Percentiles rank a stretch among this genome's conserved stretches.
phyloP scores from a whole-genome alignment of 2,797 vertebrate genomes.

The Gallinago nigripennis region DNA sequence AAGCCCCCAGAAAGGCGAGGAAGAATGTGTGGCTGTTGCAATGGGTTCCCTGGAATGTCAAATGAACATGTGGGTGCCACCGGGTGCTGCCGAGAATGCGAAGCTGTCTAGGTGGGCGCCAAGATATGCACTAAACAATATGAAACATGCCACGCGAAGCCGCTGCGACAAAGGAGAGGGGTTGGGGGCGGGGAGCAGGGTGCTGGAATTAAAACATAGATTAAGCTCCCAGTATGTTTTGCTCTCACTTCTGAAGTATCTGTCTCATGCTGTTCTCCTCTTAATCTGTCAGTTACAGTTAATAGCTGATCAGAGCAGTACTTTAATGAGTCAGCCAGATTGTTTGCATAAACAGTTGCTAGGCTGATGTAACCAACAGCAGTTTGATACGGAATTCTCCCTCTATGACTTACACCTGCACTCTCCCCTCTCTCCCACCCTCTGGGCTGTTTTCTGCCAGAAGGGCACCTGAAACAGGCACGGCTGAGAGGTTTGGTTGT shows the following conservation, averaged over 20 bases:
- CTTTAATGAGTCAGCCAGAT: constrained; percentile 31
- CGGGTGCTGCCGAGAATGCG: constrained; percentile 48
- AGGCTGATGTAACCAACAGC: constrained; percentile 1
- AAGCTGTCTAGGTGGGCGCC: constrained; percentile 62
- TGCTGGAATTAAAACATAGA: neutral
- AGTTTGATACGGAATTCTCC: neutral
- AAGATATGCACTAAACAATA: constrained; percentile 27
- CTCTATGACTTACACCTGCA: neutral
- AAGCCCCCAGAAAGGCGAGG: constrained; percentile 18
- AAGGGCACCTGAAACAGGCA: neutral
- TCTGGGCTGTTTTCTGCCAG: neutral
- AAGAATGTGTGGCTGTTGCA: constrained; percentile 37
- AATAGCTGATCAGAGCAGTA: constrained; percentile 35
- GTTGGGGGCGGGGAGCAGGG: neutral
- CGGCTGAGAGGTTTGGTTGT: accelerated
- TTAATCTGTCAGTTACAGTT: constrained; percentile 42
- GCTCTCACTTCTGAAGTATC: constrained; percentile 15
- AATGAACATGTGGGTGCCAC: constrained; percentile 51
- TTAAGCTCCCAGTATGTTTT: constrained; percentile 10
- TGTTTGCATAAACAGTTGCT: constrained; percentile 36
- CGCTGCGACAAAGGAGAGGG: neutral
- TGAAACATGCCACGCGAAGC: neutral
- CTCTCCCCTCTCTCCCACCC: neutral
- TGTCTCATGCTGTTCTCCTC: constrained; percentile 43
- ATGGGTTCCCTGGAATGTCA: constrained; percentile 59